Percentiles rank a stretch among this genome's conserved stretches.
Evolutionary conservation across 2,888 invertebrate species (phyloP).

Genomic region (Drosophila kanekoi): DNA sequence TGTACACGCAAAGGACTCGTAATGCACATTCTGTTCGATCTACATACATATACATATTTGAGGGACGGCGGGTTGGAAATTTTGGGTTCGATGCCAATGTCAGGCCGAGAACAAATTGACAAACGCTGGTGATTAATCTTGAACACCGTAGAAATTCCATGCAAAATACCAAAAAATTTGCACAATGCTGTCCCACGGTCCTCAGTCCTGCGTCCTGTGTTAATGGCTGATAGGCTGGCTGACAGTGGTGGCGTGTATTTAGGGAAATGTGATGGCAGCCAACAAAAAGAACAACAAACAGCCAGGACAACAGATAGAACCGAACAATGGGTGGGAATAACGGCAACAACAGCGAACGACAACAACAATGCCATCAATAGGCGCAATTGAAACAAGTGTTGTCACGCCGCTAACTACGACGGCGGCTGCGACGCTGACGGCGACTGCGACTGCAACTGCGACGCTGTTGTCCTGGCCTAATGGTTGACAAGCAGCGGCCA

Average conservation of each 20-base stretch:
- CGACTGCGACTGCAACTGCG: slow-evolving; percentile 14
- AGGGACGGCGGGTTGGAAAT: neutral
- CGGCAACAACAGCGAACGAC: slow-evolving; percentile 13
- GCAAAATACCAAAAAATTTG: slow-evolving; percentile 34
- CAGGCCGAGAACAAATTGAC: slow-evolving; percentile 29
- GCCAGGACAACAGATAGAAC: slow-evolving; percentile 22
- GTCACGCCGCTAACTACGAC: slow-evolving; percentile 37
- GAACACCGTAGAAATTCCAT: slow-evolving; percentile 44
- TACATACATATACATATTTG: too few species aligned
- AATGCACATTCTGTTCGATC: slow-evolving; percentile 14
- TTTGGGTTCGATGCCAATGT: slow-evolving; percentile 14
- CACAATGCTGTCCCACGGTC: neutral
- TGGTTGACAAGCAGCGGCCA: slow-evolving; percentile 39
- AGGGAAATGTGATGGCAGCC: slow-evolving; percentile 55
- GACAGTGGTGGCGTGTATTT: slow-evolving; percentile 46
- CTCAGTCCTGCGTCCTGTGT: slow-evolving; percentile 22
- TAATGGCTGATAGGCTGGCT: slow-evolving; percentile 31
- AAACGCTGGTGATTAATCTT: slow-evolving; percentile 67
- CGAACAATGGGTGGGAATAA: slow-evolving; percentile 36
- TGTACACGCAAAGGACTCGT: slow-evolving; percentile 11
- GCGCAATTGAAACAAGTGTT: slow-evolving; percentile 66
- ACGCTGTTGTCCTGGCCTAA: slow-evolving; percentile 23
- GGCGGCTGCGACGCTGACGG: slow-evolving; percentile 5
- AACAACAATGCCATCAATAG: slow-evolving; percentile 61
- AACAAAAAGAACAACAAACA: slow-evolving; percentile 16